Evolutionary conservation across 2,797 vertebrate species (phyloP), one percentile per base, ranked within the genome.

Genomic region (Halcyon leucocephala): DNA sequence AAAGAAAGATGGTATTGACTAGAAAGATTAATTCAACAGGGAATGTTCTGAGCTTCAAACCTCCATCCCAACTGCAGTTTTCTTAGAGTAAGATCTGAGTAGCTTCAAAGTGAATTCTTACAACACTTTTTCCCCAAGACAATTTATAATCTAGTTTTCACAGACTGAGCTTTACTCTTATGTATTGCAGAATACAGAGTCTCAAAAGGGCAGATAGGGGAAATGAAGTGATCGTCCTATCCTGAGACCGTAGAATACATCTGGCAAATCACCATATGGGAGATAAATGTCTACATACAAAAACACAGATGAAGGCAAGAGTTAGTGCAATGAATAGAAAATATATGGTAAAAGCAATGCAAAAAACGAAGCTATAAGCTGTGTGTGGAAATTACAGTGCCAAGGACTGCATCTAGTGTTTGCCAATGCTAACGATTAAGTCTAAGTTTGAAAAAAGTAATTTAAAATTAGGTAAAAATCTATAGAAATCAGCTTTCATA

Each of bases 151-250:
- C 17, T 62, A 9, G 29, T 82, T 72, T 58, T 66, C 64, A 84
- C 19, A 76, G 42, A 79, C 9, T 28, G 18, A 61, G 42, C 39
- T 79, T 72, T 26, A 61, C n/a, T 81, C 12, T 54, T 37, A 18
- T 1, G 3, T 65, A n/a, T 39, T 78, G 72, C 69, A 85, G 79
- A 76, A 87, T 2, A 72, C 2, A 91, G 51, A 54, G 64, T 80
- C 61, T 61, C 37, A 26, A 60, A 78, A 91, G 10, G 37, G 49
- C 52, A 90, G 65, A 57, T 5, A 51, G 35, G 49, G 66, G 82
- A 95, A 96, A 91, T 86, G n/a, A 84, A 90, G 19, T 5, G 13
- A 72, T 81, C 54, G 61, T 79, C 52, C 33, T 31, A 2, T 54
- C 52, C 65, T 42, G 24, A 82, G 72, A 86, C 79, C 17, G 20